Base-by-base conservation (phyloP, 2,797 vertebrate genomes). In the Myotis pilosus region DNA sequence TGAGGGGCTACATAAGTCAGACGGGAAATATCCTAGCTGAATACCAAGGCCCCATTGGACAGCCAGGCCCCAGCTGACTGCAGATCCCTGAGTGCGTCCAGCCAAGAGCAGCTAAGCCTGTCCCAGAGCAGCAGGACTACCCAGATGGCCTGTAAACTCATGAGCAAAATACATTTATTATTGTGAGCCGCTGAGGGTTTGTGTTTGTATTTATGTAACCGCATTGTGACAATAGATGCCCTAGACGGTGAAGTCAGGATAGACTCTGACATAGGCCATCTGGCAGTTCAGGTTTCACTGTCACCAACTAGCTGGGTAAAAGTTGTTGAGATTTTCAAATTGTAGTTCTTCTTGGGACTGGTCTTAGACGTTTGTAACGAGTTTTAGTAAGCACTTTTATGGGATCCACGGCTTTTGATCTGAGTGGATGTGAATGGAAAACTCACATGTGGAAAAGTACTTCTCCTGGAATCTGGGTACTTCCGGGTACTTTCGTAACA, bases 81-180 rank as follows among this genome's bases (percentile, higher is more conserved):
- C 33, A 60, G 36, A 68, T 25, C 44, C n/a, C 30, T 3, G 9
- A 25, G 23, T 28, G 38, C 55, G 62, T 76, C 66, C 19, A 72
- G 33, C 60, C 91, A 91, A 87, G 60, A 33, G 71, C 13, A 57
- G 51, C 15, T 80, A n/a, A 86, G 36, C 41, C 64, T 25, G 8
- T 64, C 44, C 16, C 30, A 23, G 69, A 91, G 51, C 74, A 80
- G 53, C 9, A 68, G 57, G 33, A 30, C 47, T 28, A 68, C n/a
- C 44, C 71, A 92, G 49, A 72, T 87, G 49, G n/a, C 44, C 20
- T 25, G 17, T 30, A 47, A 44, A 84, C 68, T 92, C 69, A 60
- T 36, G 47, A 89, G 66, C n/a, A 92, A 92, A 94, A 38, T n/a
- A 49, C 44, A 28, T 51, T 91, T 84, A 47, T 72, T 72, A n/a